These are phyloP conservation scores for Cephonodes hylas DNA, from an alignment of 2,888 invertebrate species.

Conservation along the genomic window DNA sequence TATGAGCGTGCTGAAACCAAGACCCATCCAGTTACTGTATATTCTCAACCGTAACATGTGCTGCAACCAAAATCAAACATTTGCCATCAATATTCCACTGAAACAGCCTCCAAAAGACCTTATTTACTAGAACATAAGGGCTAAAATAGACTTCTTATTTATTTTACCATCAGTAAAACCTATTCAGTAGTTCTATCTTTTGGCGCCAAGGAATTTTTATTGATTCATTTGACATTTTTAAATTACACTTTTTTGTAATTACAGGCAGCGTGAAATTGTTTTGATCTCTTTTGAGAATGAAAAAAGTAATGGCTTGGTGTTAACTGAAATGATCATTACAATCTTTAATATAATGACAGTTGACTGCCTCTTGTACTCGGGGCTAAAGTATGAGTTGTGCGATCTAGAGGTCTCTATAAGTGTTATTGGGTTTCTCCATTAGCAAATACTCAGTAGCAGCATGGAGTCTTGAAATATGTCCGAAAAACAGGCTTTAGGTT, in stretches of 20 bases:
- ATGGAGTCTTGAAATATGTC: too few relatives aligned
- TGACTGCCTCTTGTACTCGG: too few relatives aligned
- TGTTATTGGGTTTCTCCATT: too few relatives aligned
- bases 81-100: background rate
- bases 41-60: slow-evolving; percentile 17
- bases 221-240: slow-evolving; percentile 43
- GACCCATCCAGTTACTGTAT: background rate
- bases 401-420: too few relatives aligned
- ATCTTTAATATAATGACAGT: too few relatives aligned
- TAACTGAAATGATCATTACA: background rate
- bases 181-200: slow-evolving; percentile 43
- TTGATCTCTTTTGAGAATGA: background rate
- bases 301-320: background rate
- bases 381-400: too few relatives aligned
- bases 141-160: slow-evolving; percentile 13
- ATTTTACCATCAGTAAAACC: background rate
- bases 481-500: too few relatives aligned
- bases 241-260: slow-evolving; percentile 3
- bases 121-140: background rate
- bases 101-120: background rate
- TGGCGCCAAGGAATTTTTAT: slow-evolving; percentile 57
- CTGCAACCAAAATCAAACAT: background rate
- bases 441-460: too few relatives aligned
- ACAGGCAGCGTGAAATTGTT: background rate
- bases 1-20: background rate